Conservation (phyloP, 1,140 invertebrate species). For the Asbolus verrucosus region DNA sequence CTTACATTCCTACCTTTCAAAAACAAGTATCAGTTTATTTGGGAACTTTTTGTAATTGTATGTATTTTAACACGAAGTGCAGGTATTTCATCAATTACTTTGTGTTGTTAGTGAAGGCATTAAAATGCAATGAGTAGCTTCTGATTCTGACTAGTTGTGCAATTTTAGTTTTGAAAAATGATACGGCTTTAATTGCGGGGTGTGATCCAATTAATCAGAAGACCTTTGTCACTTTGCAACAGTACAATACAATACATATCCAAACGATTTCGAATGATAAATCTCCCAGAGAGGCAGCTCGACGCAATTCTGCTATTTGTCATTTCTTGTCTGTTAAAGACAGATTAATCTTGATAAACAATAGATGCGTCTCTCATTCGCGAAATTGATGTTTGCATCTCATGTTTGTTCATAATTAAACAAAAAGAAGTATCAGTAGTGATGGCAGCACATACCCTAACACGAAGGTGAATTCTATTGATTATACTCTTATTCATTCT, state of each 20-base stretch:
- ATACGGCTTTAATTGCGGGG: conserved; percentile 27
- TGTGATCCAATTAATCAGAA: conserved; percentile 33
- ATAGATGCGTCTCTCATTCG: conserved; percentile 28
- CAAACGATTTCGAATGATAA: conserved; percentile 43
- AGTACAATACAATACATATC: conserved; percentile 41
- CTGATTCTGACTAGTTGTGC: conserved; percentile 33
- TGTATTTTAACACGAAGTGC: not conserved
- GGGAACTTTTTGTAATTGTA: no score
- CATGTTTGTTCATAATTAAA: conserved; percentile 37
- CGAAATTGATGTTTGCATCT: conserved; percentile 36
- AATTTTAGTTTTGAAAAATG: conserved; percentile 37
- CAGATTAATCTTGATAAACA: conserved; percentile 48
- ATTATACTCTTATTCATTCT: conserved; percentile 40
- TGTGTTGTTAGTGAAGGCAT: conserved; percentile 13
- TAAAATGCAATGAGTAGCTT: conserved; percentile 20
- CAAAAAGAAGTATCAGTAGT: conserved; percentile 11
- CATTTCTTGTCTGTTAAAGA: conserved; percentile 50
- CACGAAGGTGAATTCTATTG: conserved; percentile 36
- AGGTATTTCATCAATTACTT: no score
- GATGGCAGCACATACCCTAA: conserved; percentile 3
- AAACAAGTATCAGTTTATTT: no score
- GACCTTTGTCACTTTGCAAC: conserved; percentile 37
- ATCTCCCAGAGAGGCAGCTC: conserved; percentile 26
- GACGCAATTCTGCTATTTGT: conserved; percentile 47
- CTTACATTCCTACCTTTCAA: no score